Conservation (phyloP, 2,888 invertebrate species). For the Meghimatium bilineatum region DNA sequence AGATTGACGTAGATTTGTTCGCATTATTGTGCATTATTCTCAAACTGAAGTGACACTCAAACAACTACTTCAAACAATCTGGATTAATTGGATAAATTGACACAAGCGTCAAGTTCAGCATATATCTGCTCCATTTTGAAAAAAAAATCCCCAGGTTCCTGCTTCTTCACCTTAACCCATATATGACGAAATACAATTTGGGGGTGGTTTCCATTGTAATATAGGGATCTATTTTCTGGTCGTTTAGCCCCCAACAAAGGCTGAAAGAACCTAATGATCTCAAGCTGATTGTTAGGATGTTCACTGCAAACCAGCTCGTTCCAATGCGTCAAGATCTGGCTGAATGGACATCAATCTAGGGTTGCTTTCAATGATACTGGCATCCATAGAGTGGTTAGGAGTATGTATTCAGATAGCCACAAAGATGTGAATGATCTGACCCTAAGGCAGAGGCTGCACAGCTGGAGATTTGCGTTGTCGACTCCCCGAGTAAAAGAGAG, state of each 20-base stretch:
- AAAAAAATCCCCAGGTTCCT: not conserved
- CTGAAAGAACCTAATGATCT: not conserved
- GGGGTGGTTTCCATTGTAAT: not conserved
- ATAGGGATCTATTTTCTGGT: not conserved
- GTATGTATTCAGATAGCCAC: not conserved
- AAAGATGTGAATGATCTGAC: constrained; percentile 20
- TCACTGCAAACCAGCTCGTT: not conserved
- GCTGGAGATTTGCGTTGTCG: constrained; percentile 7
- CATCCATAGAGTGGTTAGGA: not conserved
- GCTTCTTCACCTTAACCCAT: not conserved
- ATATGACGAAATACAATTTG: constrained; percentile 10
- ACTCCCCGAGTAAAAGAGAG: not conserved
- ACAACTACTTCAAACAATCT: too few relatives aligned
- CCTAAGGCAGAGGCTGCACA: constrained; percentile 7
- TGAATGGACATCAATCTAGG: constrained; percentile 6
- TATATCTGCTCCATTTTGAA: not conserved
- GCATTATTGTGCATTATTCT: too few relatives aligned
- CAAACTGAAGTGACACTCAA: too few relatives aligned
- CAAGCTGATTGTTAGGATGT: constrained; percentile 25
- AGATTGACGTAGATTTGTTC: too few relatives aligned
- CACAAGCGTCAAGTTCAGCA: not conserved
- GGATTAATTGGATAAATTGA: too few relatives aligned
- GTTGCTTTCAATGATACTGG: not conserved
- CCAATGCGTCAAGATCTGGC: not conserved
- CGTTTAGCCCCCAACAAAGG: constrained; percentile 11